A percentile compares a stretch with the other conserved stretches of the same genome.
Evolutionary conservation across 2,113 vertebrate genomes (phyloP).

Genomic region (Gymnocephalus cernua): DNA sequence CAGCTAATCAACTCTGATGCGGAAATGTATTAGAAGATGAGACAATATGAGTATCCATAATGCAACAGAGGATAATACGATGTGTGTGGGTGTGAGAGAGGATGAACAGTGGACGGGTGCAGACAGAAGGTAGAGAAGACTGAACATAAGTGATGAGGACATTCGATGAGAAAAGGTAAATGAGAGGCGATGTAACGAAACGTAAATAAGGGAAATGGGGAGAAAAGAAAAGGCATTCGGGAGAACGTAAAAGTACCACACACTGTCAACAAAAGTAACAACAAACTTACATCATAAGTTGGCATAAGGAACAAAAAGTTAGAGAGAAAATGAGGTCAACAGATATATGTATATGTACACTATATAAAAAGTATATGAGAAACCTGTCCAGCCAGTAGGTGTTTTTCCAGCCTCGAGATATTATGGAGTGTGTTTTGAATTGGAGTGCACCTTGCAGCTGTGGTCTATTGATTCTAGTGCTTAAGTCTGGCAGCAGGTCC

Average conservation of each 20-base stretch:
- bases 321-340: background rate
- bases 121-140: background rate
- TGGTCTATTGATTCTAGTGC: constrained; percentile 59
- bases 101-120: background rate
- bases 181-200: background rate
- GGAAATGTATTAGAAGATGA: background rate
- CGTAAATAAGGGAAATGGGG: background rate
- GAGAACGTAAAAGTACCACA: background rate
- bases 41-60: background rate
- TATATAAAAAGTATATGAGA: background rate
- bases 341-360: background rate
- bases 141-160: background rate
- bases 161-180: background rate
- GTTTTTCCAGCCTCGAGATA: background rate
- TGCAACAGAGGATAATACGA: too few species aligned
- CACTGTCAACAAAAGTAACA: background rate
- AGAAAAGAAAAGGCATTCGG: background rate
- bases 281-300: background rate
- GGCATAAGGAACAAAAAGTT: background rate
- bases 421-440: constrained; percentile 9
- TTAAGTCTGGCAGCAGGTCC: constrained; percentile 57
- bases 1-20: too few species aligned
- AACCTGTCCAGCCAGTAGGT: constrained; percentile 12
- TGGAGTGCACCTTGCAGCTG: constrained; percentile 47
- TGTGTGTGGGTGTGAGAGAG: too few species aligned